A percentile compares a stretch with the other conserved stretches of the same genome.
phyloP scores from a whole-genome alignment of 1,140 invertebrate genomes.

The Epicauta chinensis region DNA sequence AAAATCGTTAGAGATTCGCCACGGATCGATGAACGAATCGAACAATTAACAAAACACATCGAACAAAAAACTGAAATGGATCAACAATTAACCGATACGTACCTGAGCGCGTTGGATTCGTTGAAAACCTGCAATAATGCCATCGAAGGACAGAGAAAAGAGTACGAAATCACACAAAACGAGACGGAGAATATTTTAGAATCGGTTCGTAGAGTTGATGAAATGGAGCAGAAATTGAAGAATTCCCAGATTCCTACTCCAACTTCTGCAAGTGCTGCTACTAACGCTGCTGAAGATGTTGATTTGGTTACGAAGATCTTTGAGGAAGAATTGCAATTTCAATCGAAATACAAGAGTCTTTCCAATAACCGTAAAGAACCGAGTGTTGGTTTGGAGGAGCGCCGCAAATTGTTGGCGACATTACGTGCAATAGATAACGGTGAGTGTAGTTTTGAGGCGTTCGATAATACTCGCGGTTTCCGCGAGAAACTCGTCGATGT shows the following conservation, averaged over 20 bases:
- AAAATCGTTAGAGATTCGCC: background rate
- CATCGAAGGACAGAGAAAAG: constrained; percentile 46
- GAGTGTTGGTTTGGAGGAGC: constrained; percentile 40
- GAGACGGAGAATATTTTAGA: constrained; percentile 44
- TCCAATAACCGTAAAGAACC: constrained; percentile 29
- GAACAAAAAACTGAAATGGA: no score
- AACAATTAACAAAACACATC: constrained; percentile 1
- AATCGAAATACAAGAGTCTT: constrained; percentile 22
- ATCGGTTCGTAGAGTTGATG: constrained; percentile 40
- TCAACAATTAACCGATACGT: no score
- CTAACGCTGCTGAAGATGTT: constrained; percentile 24
- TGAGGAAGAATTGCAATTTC: constrained; percentile 32
- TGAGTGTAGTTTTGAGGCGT: constrained; percentile 44
- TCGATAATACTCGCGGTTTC: constrained; percentile 14
- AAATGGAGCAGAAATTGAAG: constrained; percentile 31
- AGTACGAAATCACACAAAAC: constrained; percentile 41
- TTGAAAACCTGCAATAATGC: constrained; percentile 46
- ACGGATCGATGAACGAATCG: background rate
- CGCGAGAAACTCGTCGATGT: constrained; percentile 35
- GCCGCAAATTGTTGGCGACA: constrained; percentile 55
- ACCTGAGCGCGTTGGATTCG: constrained; percentile 32
- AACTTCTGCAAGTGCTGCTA: background rate
- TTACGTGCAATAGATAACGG: constrained; percentile 59
- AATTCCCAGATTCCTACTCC: constrained; percentile 17
- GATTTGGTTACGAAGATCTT: constrained; percentile 33